A percentile compares a stretch with the other conserved stretches of the same genome.
Conservation (phyloP, 2,797 vertebrate species). For the Centroberyx gerrardi region DNA sequence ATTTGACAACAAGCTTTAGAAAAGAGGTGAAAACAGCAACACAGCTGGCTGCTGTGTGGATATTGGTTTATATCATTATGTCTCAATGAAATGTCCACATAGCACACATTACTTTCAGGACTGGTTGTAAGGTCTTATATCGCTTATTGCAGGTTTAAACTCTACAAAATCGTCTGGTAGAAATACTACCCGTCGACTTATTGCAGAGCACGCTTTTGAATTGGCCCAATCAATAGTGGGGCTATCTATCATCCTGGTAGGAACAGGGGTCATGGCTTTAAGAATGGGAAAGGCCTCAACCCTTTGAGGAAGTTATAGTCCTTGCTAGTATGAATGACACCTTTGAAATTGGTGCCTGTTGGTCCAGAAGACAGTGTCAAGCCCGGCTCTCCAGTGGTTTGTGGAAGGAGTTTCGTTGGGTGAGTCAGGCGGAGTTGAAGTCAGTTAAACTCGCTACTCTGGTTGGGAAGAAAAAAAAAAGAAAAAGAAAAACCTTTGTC, state of each 20-base stretch:
- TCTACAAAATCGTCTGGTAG: too few relatives aligned
- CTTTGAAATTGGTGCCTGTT: constrained; percentile 45
- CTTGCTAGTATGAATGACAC: constrained; percentile 43
- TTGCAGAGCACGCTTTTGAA: constrained; percentile 4
- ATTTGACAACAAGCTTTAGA: too few relatives aligned
- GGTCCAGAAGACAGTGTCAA: constrained; percentile 35
- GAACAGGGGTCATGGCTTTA: constrained; percentile 25
- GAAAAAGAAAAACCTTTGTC: constrained; percentile 29
- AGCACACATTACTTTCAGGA: too few relatives aligned
- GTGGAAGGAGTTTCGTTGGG: constrained; percentile 1
- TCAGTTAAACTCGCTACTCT: constrained; percentile 26
- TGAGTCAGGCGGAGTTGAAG: constrained; percentile 13
- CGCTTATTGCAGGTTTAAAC: too few relatives aligned
- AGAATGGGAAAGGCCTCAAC: constrained; percentile 27
- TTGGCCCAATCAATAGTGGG: background rate
- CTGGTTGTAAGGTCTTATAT: too few relatives aligned
- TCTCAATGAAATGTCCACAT: too few relatives aligned
- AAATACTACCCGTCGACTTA: background rate
- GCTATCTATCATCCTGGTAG: background rate
- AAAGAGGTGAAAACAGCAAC: too few relatives aligned
- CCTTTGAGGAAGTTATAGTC: constrained; percentile 22
- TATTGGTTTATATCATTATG: too few relatives aligned
- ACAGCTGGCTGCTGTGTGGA: too few relatives aligned
- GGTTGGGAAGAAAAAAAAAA: constrained; percentile 21
- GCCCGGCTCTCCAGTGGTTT: constrained; percentile 5